Conservation (phyloP, 1,140 invertebrate genomes). For the Papilio polytes region DNA sequence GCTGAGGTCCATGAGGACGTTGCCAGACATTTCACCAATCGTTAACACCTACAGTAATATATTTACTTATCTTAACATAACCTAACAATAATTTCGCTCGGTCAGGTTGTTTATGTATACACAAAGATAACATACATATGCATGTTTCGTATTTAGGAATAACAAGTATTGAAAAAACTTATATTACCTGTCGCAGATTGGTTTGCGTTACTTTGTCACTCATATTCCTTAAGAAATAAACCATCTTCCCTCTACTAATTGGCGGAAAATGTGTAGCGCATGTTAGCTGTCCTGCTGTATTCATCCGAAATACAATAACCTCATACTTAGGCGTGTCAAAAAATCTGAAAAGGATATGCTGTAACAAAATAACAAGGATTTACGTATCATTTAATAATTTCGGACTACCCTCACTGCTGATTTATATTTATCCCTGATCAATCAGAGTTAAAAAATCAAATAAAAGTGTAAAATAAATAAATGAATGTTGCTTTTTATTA, state of each 20-base stretch:
- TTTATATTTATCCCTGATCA: neutral
- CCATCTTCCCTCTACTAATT: conserved; percentile 70
- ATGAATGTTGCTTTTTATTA: too few relatives aligned
- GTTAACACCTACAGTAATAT: conserved; percentile 80
- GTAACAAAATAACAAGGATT: conserved; percentile 42
- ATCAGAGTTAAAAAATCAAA: neutral
- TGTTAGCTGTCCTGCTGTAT: conserved; percentile 66
- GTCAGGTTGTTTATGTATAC: neutral
- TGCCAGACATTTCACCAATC: conserved; percentile 92
- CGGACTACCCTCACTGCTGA: neutral
- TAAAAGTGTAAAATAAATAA: conserved; percentile 2
- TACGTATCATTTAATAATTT: conserved; percentile 12
- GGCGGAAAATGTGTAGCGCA: conserved; percentile 66
- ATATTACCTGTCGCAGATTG: conserved; percentile 66
- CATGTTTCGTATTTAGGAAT: neutral
- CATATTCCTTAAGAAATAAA: conserved; percentile 70
- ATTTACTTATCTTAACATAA: neutral
- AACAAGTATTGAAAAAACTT: neutral
- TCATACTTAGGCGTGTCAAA: conserved; percentile 72
- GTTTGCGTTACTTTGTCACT: conserved; percentile 64
- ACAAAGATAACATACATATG: too few relatives aligned
- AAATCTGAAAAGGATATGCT: conserved; percentile 71
- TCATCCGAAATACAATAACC: conserved; percentile 73
- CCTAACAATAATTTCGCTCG: neutral
- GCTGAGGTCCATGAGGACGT: conserved; percentile 91